phyloP scores from a whole-genome alignment of 2,113 vertebrate species.

The Andinoacara biseriatus region DNA sequence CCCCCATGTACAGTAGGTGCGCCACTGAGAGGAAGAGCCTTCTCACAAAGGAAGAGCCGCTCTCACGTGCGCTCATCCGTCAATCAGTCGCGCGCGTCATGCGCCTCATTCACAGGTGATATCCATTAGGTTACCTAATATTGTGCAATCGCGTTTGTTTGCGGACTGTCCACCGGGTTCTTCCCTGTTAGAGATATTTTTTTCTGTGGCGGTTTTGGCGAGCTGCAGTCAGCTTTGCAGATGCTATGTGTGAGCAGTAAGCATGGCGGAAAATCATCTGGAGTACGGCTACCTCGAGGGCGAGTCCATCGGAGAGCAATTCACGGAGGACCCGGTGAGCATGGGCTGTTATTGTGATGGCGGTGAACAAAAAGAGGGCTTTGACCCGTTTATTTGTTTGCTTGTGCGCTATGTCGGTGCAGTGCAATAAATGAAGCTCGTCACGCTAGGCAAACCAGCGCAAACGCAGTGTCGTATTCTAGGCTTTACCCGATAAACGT shows the following conservation, averaged over 20 bases:
- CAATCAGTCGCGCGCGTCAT: conserved; percentile 58
- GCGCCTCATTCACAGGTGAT: conserved; percentile 67
- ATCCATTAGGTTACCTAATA: conserved; percentile 54
- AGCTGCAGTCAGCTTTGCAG: conserved; percentile 52
- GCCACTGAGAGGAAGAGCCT: conserved; percentile 39
- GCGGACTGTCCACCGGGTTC: not conserved
- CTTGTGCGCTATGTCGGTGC: not conserved
- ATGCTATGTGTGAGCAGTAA: conserved; percentile 68
- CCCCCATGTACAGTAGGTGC: conserved; percentile 17
- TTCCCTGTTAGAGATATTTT: not conserved
- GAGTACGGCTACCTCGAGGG: conserved; percentile 75
- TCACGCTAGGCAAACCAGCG: not conserved
- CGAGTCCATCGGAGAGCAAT: conserved; percentile 68
- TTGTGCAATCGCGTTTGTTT: conserved; percentile 14
- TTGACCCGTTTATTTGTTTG: not conserved
- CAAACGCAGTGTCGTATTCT: not conserved
- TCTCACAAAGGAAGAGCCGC: conserved; percentile 20
- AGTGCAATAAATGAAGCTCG: not conserved
- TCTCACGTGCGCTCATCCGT: conserved; percentile 52
- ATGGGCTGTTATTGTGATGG: not conserved
- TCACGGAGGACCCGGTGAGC: conserved; percentile 79
- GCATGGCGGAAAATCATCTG: conserved; percentile 77
- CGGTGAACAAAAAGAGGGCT: not conserved
- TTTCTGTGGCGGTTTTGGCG: not conserved
- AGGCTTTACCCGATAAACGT: not conserved